Percentiles rank a stretch among this genome's conserved stretches.
Conservation (phyloP, 2,888 invertebrate species). For the Zelleria hepariella region DNA sequence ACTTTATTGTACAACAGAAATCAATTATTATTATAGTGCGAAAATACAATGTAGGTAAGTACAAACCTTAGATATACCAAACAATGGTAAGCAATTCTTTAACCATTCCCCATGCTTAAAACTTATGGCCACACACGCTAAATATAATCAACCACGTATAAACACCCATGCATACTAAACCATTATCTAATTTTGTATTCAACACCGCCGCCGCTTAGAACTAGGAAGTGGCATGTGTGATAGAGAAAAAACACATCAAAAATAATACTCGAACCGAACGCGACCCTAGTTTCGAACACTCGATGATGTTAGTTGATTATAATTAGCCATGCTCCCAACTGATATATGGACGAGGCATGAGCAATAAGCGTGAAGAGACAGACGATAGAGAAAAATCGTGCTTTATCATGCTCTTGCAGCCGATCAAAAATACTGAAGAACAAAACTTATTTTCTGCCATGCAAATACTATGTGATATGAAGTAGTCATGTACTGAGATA, state of each 20-base stretch:
- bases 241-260: slow-evolving; percentile 45
- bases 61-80: not conserved
- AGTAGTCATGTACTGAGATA: too few relatives aligned
- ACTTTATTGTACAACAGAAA: too few relatives aligned
- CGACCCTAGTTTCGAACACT: slow-evolving; percentile 63
- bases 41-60: too few relatives aligned
- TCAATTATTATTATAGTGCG: too few relatives aligned
- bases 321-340: slow-evolving; percentile 56
- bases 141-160: not conserved
- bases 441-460: too few relatives aligned
- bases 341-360: not conserved
- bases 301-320: slow-evolving; percentile 70
- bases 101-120: not conserved
- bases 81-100: not conserved
- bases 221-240: not conserved
- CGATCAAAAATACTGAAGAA: too few relatives aligned
- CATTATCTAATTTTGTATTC: not conserved
- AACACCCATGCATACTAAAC: not conserved
- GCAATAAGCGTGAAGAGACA: not conserved
- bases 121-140: not conserved
- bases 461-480: too few relatives aligned
- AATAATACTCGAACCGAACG: slow-evolving; percentile 39
- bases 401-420: too few relatives aligned
- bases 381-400: too few relatives aligned
- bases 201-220: not conserved